A percentile compares a stretch with the other conserved stretches of the same genome.
phyloP scores from a whole-genome alignment of 2,888 invertebrate species.

The Epicampocera succincta region DNA sequence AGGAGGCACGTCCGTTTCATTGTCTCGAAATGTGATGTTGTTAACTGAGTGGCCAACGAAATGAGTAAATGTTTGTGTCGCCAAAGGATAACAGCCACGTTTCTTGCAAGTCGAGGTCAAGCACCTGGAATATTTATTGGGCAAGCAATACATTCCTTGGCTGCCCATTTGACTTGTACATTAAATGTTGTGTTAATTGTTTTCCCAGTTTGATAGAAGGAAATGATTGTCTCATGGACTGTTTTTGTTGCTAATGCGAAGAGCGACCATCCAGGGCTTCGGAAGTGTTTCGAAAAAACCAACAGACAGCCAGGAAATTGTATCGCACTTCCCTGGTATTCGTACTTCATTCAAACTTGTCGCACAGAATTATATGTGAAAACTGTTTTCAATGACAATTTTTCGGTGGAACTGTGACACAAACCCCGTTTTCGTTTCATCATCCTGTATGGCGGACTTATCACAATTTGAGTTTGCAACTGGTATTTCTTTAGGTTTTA shows the following conservation, averaged over 20 bases:
- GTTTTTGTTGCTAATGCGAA: background rate
- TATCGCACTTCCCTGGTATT: too few species aligned
- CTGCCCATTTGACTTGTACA: background rate
- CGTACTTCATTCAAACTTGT: too few species aligned
- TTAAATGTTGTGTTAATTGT: constrained; percentile 49
- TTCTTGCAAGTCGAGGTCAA: constrained; percentile 58
- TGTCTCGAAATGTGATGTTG: constrained; percentile 14
- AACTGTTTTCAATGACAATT: too few species aligned
- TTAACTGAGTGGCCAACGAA: constrained; percentile 9
- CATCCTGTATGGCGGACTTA: too few species aligned
- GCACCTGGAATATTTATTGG: constrained; percentile 51
- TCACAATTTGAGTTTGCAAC: too few species aligned
- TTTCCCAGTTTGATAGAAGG: background rate
- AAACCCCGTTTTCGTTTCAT: too few species aligned
- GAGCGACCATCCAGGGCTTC: too few species aligned
- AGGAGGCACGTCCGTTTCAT: constrained; percentile 21
- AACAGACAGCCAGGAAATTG: too few species aligned
- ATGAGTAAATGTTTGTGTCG: constrained; percentile 47
- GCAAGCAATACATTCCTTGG: constrained; percentile 7
- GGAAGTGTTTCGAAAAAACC: too few species aligned
- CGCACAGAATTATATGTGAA: too few species aligned
- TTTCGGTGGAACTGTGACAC: too few species aligned
- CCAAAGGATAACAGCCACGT: constrained; percentile 18
- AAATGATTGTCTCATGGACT: background rate
- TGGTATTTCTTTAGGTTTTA: too few species aligned